Percentiles rank a stretch among this genome's conserved stretches.
Conservation (phyloP, 2,113 vertebrate genomes). For the Eolophus roseicapilla region DNA sequence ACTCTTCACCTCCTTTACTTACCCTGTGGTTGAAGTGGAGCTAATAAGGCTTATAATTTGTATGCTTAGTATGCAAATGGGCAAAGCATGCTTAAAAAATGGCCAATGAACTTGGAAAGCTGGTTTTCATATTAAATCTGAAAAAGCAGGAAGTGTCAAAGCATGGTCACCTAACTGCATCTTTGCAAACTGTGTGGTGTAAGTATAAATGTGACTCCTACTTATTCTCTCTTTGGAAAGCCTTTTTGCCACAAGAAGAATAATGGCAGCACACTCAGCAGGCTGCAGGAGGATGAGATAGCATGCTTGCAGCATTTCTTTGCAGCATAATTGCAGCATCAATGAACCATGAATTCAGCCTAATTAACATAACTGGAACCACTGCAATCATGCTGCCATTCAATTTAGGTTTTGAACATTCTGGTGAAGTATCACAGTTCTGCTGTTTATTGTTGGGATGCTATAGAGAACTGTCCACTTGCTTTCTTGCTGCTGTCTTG, state of each 20-base stretch:
- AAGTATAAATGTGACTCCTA: conserved; percentile 7
- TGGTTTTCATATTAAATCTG: neutral
- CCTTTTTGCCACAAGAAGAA: conserved; percentile 55
- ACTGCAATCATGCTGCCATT: conserved; percentile 69
- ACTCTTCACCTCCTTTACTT: neutral
- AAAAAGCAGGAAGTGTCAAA: neutral
- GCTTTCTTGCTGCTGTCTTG: conserved; percentile 29
- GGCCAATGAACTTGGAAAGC: neutral
- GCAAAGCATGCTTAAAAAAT: neutral
- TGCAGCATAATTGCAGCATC: conserved; percentile 72
- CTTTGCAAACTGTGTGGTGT: neutral
- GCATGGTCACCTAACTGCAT: neutral
- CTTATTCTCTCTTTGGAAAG: conserved; percentile 17
- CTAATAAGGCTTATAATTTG: conserved; percentile 57
- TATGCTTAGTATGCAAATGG: conserved; percentile 33
- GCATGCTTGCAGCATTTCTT: conserved; percentile 66
- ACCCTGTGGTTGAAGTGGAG: neutral
- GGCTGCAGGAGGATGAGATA: conserved; percentile 61
- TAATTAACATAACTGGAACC: conserved; percentile 75
- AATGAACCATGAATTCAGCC: conserved; percentile 73
- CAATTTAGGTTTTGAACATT: conserved; percentile 66
- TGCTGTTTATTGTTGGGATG: conserved; percentile 36
- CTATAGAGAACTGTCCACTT: conserved; percentile 51
- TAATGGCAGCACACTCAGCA: conserved; percentile 55
- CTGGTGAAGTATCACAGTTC: conserved; percentile 45